Evolutionary conservation across 2,888 invertebrate species (phyloP), one percentile per base, ranked within the genome.

Genomic region (Cotesia congregata): DNA sequence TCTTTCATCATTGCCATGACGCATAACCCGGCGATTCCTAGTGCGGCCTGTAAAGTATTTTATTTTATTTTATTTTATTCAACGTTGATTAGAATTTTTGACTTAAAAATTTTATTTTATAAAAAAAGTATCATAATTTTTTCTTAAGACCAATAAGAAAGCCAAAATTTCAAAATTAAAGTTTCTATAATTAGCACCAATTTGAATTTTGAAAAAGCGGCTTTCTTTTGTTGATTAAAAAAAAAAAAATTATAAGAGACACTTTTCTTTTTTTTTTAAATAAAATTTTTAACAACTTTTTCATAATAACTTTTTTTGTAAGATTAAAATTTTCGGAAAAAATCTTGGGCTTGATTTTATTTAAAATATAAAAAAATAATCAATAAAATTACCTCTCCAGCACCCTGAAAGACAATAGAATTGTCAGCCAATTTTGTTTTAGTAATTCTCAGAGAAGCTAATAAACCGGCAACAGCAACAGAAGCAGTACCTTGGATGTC

Each of bases 401-500:
- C 99, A 15, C 99, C 99, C 89, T 97, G 95, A 92, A 99, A 98
- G 0, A 99, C 93, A 84, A 98, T 94, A 39, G 92, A 93, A 88
- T 98, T 95, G 20, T 98, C 96, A 1, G 93, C 93, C 41, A 99
- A 91, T 82, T 92, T 92, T 81, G 93, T 96, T 81, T 94, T 93
- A 9, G 98, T 98, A 83, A 98, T 90, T 78, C 95, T 92, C 64
- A 97, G 91, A 38, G 97, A 95, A 61, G 98, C 96, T 79, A 99
- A 88, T 69, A 99, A 91, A 0, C 99, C 99, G 12, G 97, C 97
- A 30, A 99, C 95, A 9, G 98, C 98, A 17, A 99, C 99, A 5
- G 97, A 92, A 1, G 99, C 99, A 4, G 98, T 98, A 86, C 98
- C 98, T 90, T 99, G 98, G 88, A 99, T 99, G 89, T 99, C 99